Base-by-base conservation (phyloP, 2,113 vertebrate genomes). In the Elaphurus davidianus region DNA sequence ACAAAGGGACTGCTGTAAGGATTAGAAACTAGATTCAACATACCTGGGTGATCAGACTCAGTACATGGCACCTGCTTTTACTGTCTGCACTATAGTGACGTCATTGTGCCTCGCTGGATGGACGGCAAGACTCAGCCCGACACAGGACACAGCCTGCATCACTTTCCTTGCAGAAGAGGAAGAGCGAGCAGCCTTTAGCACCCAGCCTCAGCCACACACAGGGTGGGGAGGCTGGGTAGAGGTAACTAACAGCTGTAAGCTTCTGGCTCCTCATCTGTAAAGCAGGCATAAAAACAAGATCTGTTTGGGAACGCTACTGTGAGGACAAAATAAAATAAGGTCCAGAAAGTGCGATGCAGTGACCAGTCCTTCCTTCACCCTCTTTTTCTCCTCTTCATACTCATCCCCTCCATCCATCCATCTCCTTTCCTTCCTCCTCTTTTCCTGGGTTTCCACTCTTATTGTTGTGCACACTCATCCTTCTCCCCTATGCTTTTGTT, bases 71-170 rank as follows among this genome's bases (percentile, higher is more conserved):
- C 47, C 55, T 47, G 30, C 57, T 78, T 8, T 67, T 55, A 67
- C 17, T 81, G 17, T 50, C 3, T 87, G 59, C 45, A 15, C 17
- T 14, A 54, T 19, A 64, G 36, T 4, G 30, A 79, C 2, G 30
- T 87, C 8, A 17, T 23, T 52, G 45, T 14, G 27, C 27, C n/a
- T 21, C 0, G 0, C 21, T 57, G 83, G n/a, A 21, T 0, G 3
- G 45, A 7, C 1, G 0, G 3, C 52, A 64, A 15, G 36, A 62
- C n/a, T 19, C 89, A 55, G 16, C 83, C 11, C 28, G 47, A 78
- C 19, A 23, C 0, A 17, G 67, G 47, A 57, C 57, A 28, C 3
- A 50, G 43, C 43, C 6, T 28, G 76, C 33, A 82, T 11, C 1
- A 12, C 40, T 91, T 64, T 52, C 6, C 33, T 76, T 23, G 13